Percentiles rank a stretch among this genome's conserved stretches.
phyloP scores from a whole-genome alignment of 2,113 vertebrate genomes.

The Xenopus laevis region DNA sequence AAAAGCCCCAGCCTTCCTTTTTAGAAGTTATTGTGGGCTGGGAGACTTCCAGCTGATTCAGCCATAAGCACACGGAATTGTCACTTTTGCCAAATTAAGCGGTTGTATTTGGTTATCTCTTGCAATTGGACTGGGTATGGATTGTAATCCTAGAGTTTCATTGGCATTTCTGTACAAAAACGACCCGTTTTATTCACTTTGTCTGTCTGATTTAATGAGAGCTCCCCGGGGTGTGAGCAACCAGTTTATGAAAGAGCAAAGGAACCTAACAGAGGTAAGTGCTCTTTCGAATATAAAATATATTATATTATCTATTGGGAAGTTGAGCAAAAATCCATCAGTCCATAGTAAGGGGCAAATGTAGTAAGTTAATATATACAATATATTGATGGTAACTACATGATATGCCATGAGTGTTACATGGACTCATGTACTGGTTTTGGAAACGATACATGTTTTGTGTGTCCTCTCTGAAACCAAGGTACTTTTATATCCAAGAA shows the following conservation, averaged over 20 bases:
- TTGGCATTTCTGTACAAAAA: conserved; percentile 49
- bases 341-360: no score
- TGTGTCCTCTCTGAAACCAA: no score
- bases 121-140: conserved; percentile 14
- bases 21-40: background rate
- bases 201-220: conserved; percentile 52
- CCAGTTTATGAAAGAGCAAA: conserved; percentile 55
- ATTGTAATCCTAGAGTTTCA: conserved; percentile 34
- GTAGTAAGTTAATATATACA: no score
- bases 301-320: no score
- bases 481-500: no score
- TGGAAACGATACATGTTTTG: no score
- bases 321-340: no score
- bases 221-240: conserved; percentile 52
- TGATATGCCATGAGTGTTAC: no score
- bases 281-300: no score
- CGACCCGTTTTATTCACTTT: conserved; percentile 54
- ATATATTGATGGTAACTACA: no score
- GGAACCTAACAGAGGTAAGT: conserved; percentile 49
- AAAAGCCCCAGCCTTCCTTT: background rate
- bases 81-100: background rate
- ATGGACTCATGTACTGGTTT: no score
- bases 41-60: background rate
- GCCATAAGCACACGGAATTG: background rate
- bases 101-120: background rate